Base-by-base conservation (phyloP, 1,140 invertebrate species). In the Drosophila tsacasi region DNA sequence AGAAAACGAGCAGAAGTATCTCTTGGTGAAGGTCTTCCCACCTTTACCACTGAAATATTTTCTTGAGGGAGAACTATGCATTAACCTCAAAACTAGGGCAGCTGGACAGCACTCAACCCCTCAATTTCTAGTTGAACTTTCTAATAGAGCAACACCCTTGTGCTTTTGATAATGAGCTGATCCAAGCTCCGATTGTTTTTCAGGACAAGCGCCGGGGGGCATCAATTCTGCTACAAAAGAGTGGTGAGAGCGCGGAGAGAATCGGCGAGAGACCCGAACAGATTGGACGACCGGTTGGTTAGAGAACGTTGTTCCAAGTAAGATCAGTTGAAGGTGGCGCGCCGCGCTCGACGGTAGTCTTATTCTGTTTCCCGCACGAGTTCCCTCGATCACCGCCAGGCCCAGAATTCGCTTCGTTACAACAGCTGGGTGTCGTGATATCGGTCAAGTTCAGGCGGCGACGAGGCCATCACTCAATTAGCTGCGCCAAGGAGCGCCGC, bases 401-500 rank as follows among this genome's bases (percentile, higher is more conserved):
- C 40, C 32, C 35, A 35, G 35, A 47, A 27, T 32, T 62, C 30
- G 39, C 30, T 50, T 35, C 23, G 52, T 25, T 25, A 39, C 39
- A 61, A 62, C 75, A 78, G 75, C 75, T 78, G 74, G 46, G 21
- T 46, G 27, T 46, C 37, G 49, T 50, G 76, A 89, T 83, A 90
- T 81, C 85, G 85, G 85, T 90, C 85, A 90, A 90, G 85, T 90
- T 90, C 86, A 90, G 78, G 42, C 62, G 64, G 54, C 59, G 60
- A 42, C 50, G 64, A 50, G 49, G n/a, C 47, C 46, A 71, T 59
- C 50, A 42, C 42, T 44, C 40, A 75, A 76, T 76, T 76, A 76
- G 44, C 12, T 35, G 39, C 52, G 60, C 23, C 42, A 30, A 71
- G 40, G 57, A 57, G 54, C 35, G 35, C 15, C 46, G 39, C 59